A percentile compares a stretch with the other conserved stretches of the same genome.
Conservation (phyloP, 2,797 vertebrate species). For the Choloepus didactylus region DNA sequence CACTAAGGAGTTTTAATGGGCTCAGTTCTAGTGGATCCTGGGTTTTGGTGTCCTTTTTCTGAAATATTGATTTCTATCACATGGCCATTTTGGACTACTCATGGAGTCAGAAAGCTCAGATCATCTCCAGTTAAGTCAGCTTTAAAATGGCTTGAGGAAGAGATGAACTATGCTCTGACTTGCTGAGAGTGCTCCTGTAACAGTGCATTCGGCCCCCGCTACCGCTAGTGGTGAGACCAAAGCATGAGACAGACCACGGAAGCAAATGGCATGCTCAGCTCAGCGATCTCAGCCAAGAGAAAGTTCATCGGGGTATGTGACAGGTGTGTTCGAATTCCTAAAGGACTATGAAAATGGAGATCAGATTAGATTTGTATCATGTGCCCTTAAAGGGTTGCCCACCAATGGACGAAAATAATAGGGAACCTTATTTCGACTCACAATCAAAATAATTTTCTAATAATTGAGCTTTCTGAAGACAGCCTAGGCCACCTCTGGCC, state of each 20-base stretch:
- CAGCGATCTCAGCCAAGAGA: neutral
- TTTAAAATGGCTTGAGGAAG: neutral
- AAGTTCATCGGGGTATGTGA: neutral
- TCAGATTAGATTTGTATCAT: neutral
- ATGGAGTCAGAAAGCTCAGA: neutral
- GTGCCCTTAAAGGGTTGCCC: neutral
- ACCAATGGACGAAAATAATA: neutral
- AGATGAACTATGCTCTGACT: neutral
- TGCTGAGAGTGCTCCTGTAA: neutral
- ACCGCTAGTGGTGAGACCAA: neutral
- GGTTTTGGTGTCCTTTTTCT: constrained; percentile 22
- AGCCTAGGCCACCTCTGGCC: neutral
- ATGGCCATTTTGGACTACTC: neutral
- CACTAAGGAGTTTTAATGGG: neutral
- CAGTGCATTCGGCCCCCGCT: neutral
- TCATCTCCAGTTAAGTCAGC: neutral
- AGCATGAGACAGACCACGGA: neutral
- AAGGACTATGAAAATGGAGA: neutral
- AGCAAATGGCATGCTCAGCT: neutral
- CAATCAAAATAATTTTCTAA: neutral
- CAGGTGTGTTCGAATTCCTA: neutral
- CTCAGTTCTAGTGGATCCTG: neutral
- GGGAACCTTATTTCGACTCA: neutral
- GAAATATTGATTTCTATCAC: neutral
- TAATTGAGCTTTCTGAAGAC: neutral